Base-by-base conservation (phyloP, 2,888 invertebrate species). In the Molorchus minor region DNA sequence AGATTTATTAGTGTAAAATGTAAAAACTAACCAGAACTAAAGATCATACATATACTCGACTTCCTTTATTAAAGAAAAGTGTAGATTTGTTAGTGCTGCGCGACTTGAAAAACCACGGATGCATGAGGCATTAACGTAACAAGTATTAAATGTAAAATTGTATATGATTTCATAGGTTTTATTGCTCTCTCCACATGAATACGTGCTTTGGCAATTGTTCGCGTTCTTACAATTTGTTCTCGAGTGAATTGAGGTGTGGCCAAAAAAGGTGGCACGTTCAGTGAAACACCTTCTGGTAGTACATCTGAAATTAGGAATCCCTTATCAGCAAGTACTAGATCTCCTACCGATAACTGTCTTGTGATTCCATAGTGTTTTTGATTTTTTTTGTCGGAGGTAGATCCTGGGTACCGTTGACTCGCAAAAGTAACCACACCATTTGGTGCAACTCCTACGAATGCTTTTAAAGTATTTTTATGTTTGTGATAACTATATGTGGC, bases 41-140 rank as follows among this genome's bases (percentile, higher is more conserved):
- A n/a, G n/a, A n/a, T n/a, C n/a, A n/a, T n/a, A n/a, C n/a, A 30
- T 8, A 21, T 46, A 2, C 52, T 53, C 43, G n/a, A 56, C 57
- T 20, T 58, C 58, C 30, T 45, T 55, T 12, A 58, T 58, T 10
- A 58, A 30, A 10, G 58, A 54, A 49, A 56, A 38, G 19, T 58
- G 58, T 13, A 55, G 29, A 38, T 58, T 58, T n/a, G 46, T 45
- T n/a, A n/a, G n/a, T n/a, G n/a, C n/a, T n/a, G n/a, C n/a, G n/a
- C n/a, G 19, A 38, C 20, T 41, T 59, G 4, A 20, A 56, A 25
- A 16, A 59, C 38, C 30, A 20, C 19, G 12, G 20, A 21, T 8
- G 29, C 47, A 56, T 59, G 8, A 12, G 21, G 12, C 1, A 46
- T 17, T n/a, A 59, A 41, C 5, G 10, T 25, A 1, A 7, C 21